Percentiles rank a stretch among this genome's conserved stretches.
These are phyloP conservation scores for Corvus moneduloides DNA, from an alignment of 2,113 vertebrate genomes.

Conservation along the genomic window DNA sequence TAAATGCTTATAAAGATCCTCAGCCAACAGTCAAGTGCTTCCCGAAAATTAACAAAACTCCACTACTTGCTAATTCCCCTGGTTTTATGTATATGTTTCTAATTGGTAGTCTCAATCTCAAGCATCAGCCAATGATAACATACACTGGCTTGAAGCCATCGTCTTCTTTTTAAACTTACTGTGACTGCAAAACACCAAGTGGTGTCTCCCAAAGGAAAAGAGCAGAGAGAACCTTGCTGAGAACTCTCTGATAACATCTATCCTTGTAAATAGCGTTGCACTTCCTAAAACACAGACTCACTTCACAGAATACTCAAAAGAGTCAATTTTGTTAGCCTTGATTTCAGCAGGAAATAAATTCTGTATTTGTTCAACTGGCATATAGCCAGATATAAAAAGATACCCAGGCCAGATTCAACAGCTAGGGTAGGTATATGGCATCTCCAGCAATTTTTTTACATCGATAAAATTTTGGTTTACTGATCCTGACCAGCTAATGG, in stretches of 20 bases:
- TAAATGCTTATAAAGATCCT: background rate
- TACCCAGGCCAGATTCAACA: background rate
- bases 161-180: background rate
- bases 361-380: background rate
- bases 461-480: background rate
- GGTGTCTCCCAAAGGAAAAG: background rate
- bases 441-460: background rate
- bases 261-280: background rate
- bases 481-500: background rate
- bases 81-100: background rate
- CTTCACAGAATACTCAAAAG: background rate
- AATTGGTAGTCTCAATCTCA: background rate
- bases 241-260: background rate
- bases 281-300: background rate
- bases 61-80: background rate
- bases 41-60: background rate
- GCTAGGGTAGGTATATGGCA: background rate
- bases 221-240: background rate
- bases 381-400: background rate
- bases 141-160: background rate
- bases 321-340: background rate
- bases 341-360: background rate
- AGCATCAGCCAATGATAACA: background rate
- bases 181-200: background rate
- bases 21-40: background rate